Conservation (phyloP, 2,888 invertebrate genomes). For the Drosophila melanocephala region DNA sequence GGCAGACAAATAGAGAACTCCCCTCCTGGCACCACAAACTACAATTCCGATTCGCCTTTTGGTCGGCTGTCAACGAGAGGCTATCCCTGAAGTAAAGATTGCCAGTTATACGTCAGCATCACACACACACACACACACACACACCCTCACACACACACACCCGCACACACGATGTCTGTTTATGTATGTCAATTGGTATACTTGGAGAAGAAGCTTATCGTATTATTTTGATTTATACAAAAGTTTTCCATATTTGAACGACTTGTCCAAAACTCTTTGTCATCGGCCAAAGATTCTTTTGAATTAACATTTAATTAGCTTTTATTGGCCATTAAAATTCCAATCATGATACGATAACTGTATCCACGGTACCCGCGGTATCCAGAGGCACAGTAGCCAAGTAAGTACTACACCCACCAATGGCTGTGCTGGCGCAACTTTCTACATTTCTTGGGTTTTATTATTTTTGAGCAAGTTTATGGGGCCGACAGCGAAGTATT, state of each 20-base stretch:
- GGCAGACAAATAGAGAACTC: conserved; percentile 11
- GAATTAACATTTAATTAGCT: conserved; percentile 66
- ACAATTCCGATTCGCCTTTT: conserved; percentile 52
- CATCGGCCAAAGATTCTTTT: conserved; percentile 21
- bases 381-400: conserved; percentile 31
- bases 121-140: conserved; percentile 5
- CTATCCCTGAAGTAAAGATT: conserved; percentile 36
- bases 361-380: conserved; percentile 18
- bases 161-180: background rate
- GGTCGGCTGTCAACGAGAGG: conserved; percentile 62
- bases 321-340: conserved; percentile 76
- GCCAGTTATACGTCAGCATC: conserved; percentile 10
- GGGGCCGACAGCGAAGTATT: conserved; percentile 66
- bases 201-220: conserved; percentile 2
- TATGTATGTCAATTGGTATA: conserved; percentile 36
- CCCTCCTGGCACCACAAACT: conserved; percentile 26
- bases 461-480: conserved; percentile 66
- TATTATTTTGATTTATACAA: conserved; percentile 48
- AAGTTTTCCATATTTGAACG: conserved; percentile 43
- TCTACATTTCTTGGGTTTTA: conserved; percentile 64
- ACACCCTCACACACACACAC: conserved; percentile 3
- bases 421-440: conserved; percentile 50
- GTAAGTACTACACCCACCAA: conserved; percentile 58
- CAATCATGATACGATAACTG: conserved; percentile 55
- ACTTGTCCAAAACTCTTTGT: conserved; percentile 21